Evolutionary conservation across 2,113 vertebrate species (phyloP), one percentile per base, ranked within the genome.

Genomic region (Poeciliopsis prolifica): DNA sequence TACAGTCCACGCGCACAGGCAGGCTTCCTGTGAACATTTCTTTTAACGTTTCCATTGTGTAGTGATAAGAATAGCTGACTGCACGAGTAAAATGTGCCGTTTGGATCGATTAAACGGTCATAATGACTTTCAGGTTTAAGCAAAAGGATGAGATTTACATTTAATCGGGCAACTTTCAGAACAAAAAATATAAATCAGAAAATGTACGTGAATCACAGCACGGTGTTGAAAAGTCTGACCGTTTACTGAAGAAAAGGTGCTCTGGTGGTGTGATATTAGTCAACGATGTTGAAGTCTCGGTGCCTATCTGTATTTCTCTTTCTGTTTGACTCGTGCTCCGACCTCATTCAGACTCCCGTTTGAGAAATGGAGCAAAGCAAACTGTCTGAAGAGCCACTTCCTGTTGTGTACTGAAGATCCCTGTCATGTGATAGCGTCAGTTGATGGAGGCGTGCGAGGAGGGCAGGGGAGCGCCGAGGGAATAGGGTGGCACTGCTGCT

Each of bases 321-420:
- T 88, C 80, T 88, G 62, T 84, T 74, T 86, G 68, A 68, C 78
- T 75, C 40, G 30, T 58, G 61, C 58, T 28, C 54, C 22, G 26
- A 80, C 81, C 81, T 62, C 65, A 48, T 88, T 87, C 79, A 80
- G 64, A 58, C 81, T 81, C 78, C 73, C 58, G 60, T 87, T 84
- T 84, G 85, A 92, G 87, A 89, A 89, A 78, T 3, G 61, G 77
- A 86, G 85, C 81, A 92, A 88, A 88, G 83, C 82, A 88, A 91
- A 92, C 88, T 74, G 84, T 89, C 88, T 91, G 86, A 90, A 91
- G 88, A 91, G 86, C 88, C 89, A 92, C 92, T 90, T 93, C 92
- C 92, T 93, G 91, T 92, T 94, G 88, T 93, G 90, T 89, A 88
- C 85, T 87, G 86, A 86, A 92, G 88, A 93, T 91, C 91, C 84